Percentiles rank a stretch among this genome's conserved stretches.
Evolutionary conservation across 2,113 vertebrate genomes (phyloP).

Genomic region (Acanthisitta chloris): DNA sequence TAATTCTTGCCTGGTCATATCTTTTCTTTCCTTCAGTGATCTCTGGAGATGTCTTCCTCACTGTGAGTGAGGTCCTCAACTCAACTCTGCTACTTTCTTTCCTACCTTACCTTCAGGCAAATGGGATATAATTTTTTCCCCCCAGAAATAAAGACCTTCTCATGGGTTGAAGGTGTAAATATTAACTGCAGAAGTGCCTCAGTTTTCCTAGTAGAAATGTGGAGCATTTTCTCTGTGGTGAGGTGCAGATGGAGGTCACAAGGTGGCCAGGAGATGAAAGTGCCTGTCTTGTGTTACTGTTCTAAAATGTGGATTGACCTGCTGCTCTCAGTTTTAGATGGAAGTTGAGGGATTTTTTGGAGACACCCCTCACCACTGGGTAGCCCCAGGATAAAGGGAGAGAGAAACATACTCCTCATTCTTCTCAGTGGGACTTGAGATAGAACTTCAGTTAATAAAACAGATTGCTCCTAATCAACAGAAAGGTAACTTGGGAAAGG

Average conservation of each 20-base stretch:
- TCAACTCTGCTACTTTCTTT: background rate
- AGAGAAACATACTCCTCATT: fast-evolving
- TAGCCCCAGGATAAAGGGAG: background rate
- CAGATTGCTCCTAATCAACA: background rate
- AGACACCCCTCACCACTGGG: fast-evolving
- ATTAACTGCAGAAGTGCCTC: background rate
- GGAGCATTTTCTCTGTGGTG: background rate
- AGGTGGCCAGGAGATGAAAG: background rate
- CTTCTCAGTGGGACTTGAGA: background rate
- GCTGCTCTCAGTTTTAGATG: background rate
- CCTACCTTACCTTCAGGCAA: background rate
- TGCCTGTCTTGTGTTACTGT: background rate
- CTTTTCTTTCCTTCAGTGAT: background rate
- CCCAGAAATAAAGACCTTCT: background rate
- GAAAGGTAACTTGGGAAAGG: background rate
- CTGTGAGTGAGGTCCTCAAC: background rate
- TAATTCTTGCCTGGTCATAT: background rate
- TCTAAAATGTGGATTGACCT: background rate
- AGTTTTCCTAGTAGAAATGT: background rate
- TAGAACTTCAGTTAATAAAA: background rate
- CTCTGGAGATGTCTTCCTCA: background rate
- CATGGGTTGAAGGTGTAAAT: background rate
- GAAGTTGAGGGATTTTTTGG: background rate
- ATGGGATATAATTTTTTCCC: background rate
- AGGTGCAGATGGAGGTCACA: background rate